phyloP scores from a whole-genome alignment of 2,113 vertebrate genomes.

The Grallaria varia region DNA sequence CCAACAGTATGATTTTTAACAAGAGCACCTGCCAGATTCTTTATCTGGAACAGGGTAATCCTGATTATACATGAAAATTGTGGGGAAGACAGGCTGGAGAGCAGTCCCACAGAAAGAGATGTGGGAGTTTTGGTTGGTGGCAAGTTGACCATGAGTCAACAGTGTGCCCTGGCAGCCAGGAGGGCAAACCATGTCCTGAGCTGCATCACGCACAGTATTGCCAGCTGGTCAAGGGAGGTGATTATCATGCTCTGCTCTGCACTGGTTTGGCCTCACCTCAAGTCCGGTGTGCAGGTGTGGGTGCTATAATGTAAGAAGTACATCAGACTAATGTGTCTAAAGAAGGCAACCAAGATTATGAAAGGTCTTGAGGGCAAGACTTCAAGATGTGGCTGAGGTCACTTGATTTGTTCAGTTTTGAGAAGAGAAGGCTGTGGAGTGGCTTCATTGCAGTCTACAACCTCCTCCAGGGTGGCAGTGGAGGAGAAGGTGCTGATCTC shows the following conservation, averaged over 20 bases:
- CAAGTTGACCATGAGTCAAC: not conserved
- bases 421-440: not conserved
- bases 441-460: not conserved
- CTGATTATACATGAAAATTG: not conserved
- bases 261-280: not conserved
- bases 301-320: not conserved
- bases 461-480: not conserved
- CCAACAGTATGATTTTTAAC: not conserved
- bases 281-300: not conserved
- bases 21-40: not conserved
- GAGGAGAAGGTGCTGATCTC: not conserved
- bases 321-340: not conserved
- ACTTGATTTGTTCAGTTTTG: not conserved
- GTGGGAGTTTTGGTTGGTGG: not conserved
- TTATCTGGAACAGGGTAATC: not conserved
- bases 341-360: not conserved
- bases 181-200: not conserved
- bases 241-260: accelerated
- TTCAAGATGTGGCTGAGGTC: not conserved
- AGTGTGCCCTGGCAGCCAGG: not conserved
- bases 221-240: not conserved
- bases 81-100: not conserved
- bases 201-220: not conserved
- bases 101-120: not conserved
- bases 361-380: not conserved